phyloP scores from a whole-genome alignment of 1,140 invertebrate genomes.

The Diachasmimorpha longicaudata region DNA sequence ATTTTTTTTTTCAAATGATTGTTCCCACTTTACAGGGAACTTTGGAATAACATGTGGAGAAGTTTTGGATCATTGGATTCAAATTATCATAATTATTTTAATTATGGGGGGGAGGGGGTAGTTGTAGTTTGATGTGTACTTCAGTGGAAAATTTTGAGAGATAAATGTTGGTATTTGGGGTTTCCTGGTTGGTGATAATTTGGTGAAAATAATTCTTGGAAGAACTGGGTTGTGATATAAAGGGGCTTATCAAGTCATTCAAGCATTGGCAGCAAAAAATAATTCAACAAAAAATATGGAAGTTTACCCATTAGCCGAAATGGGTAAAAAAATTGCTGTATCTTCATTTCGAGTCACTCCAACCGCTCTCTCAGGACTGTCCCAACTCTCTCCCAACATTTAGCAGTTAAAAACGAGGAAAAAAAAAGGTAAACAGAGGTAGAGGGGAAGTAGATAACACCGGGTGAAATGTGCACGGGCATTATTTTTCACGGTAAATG shows the following conservation, averaged over 20 bases:
- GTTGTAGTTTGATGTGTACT: no score
- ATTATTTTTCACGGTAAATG: conserved; percentile 34
- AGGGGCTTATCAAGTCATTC: not conserved
- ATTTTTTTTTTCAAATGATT: no score
- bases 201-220: no score
- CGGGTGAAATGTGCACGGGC: conserved; percentile 31
- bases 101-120: no score
- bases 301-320: not conserved
- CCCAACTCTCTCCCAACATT: not conserved
- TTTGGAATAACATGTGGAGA: no score
- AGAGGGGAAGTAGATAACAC: conserved; percentile 29
- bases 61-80: no score
- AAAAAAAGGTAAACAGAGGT: not conserved
- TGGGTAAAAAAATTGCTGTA: not conserved
- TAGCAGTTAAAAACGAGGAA: conserved; percentile 3
- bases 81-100: no score
- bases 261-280: not conserved
- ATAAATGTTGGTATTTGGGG: no score
- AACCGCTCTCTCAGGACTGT: not conserved
- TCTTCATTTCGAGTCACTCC: not conserved
- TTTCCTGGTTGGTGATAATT: no score
- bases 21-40: no score
- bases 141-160: no score
- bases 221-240: no score
- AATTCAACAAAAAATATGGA: not conserved